phyloP scores from a whole-genome alignment of 2,888 invertebrate genomes.

The Diaperis boleti region DNA sequence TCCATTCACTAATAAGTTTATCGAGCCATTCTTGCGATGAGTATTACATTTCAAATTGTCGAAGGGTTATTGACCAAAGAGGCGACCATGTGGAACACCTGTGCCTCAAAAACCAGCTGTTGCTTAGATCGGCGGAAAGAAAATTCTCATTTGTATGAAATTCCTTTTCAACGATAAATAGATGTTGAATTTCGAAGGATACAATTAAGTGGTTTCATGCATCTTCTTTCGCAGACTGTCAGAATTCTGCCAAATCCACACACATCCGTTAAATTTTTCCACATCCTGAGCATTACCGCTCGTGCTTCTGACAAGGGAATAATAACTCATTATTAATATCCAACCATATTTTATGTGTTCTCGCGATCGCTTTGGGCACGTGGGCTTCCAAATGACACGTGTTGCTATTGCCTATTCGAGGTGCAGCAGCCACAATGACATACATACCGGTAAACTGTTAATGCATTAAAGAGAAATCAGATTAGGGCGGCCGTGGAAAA shows the following conservation, averaged over 20 bases:
- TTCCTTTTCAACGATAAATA: no score
- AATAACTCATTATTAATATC: neutral
- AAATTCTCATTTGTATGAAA: no score
- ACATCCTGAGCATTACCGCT: neutral
- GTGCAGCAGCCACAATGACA: no score
- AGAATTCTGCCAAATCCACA: no score
- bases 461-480: no score
- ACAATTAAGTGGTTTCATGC: no score
- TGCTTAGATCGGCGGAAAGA: conserved; percentile 15
- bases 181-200: no score
- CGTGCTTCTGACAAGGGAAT: neutral
- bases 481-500: no score
- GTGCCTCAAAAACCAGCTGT: conserved; percentile 34
- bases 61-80: conserved; percentile 38
- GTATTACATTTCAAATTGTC: conserved; percentile 24
- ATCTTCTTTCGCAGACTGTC: no score
- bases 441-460: no score
- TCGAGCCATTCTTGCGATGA: conserved; percentile 14
- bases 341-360: neutral
- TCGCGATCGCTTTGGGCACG: neutral
- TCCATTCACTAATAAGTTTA: conserved; percentile 16
- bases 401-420: neutral
- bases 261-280: no score
- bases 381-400: neutral
- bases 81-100: conserved; percentile 37